A percentile compares a stretch with the other conserved stretches of the same genome.
These are phyloP conservation scores for Pseudococcus longispinus DNA, from an alignment of 2,888 invertebrate species.

Conservation along the genomic window DNA sequence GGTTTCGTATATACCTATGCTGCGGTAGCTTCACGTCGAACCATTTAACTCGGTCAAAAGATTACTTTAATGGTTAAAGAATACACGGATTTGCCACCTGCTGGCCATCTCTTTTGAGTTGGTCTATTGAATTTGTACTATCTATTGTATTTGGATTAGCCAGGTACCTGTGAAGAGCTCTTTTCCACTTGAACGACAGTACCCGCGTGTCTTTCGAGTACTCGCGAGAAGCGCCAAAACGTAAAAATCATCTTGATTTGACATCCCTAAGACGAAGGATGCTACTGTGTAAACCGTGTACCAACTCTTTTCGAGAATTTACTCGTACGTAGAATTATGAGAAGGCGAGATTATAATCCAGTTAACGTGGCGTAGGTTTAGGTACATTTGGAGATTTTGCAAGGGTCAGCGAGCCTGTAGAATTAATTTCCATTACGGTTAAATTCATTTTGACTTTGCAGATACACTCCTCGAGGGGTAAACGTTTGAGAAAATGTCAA, in stretches of 20 bases:
- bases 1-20: background rate
- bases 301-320: background rate
- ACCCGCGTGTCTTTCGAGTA: background rate
- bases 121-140: slow-evolving; percentile 10
- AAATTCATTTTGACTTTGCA: slow-evolving; percentile 11
- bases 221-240: slow-evolving; percentile 25
- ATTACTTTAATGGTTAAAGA: slow-evolving; percentile 33
- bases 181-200: background rate
- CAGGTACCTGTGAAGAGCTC: slow-evolving; percentile 38
- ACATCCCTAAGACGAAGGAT: background rate
- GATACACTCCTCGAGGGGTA: background rate
- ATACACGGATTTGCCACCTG: slow-evolving; percentile 50
- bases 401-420: background rate
- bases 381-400: background rate
- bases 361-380: background rate
- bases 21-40: slow-evolving; percentile 3
- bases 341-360: background rate
- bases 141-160: slow-evolving; percentile 52
- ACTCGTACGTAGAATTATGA: slow-evolving; percentile 7
- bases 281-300: slow-evolving; percentile 11
- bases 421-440: background rate
- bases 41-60: slow-evolving; percentile 35
- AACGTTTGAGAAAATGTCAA: slow-evolving; percentile 14
- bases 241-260: slow-evolving; percentile 36
- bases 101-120: slow-evolving; percentile 23